These are phyloP conservation scores for Lepidurus packardi DNA, from an alignment of 1,140 invertebrate species.

Conservation along the genomic window DNA sequence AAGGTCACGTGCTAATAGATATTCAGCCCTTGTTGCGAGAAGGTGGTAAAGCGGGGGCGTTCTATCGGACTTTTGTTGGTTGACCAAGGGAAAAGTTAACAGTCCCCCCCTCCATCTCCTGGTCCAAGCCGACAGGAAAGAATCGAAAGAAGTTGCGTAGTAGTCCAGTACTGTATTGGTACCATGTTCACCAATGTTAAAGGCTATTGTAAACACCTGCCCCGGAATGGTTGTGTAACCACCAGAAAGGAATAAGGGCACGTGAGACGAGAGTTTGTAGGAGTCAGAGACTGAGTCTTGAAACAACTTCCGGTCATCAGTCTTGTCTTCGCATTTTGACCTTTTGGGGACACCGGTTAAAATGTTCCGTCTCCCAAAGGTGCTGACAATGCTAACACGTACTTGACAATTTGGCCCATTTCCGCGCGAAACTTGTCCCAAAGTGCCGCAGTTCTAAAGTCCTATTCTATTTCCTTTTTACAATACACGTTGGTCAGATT, in stretches of 20 bases:
- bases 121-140: slow-evolving; percentile 14
- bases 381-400: slow-evolving; percentile 9
- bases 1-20: slow-evolving; percentile 18
- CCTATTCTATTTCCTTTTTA: too few species aligned
- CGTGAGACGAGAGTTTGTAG: neutral
- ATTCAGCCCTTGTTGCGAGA: neutral
- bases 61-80: neutral
- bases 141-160: neutral
- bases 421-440: neutral
- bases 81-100: neutral
- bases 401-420: slow-evolving; percentile 12
- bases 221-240: neutral
- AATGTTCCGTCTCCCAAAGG: neutral
- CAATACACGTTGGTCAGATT: too few species aligned
- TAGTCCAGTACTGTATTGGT: neutral
- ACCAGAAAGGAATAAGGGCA: neutral
- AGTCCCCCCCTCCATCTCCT: neutral
- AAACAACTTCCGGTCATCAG: slow-evolving; percentile 10
- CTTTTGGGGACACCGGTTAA: neutral
- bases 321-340: neutral
- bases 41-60: neutral
- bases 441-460: too few species aligned
- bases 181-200: neutral
- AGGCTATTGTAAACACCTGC: slow-evolving; percentile 10
- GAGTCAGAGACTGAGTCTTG: neutral